Evolutionary conservation across 2,888 invertebrate species (phyloP), one percentile per base, ranked within the genome.

Genomic region (Lumbricus terrestris): DNA sequence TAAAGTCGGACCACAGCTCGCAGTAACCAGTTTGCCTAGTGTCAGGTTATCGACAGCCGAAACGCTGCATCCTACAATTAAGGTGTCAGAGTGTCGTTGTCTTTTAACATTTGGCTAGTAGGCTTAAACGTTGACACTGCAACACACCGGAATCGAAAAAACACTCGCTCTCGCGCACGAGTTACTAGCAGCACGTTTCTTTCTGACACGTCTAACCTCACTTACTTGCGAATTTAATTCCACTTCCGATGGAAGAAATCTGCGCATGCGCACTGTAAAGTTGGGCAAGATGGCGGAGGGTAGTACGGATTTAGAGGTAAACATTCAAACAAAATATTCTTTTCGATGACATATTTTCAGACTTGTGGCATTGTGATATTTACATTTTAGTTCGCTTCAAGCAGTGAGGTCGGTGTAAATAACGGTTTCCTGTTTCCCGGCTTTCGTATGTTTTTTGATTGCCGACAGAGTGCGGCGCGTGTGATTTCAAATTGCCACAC

Each of bases 231-330:
- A 11, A 69, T 69, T 69, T 69, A 69, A 69, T 69, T 69, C 69
- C 69, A 69, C 69, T 69, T 69, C 69, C 69, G 69, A 69, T 69
- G 69, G 69, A 69, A n/a, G 47, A n/a, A n/a, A 69, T n/a, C 29
- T 69, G 69, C 69, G 69, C 69, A 69, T 69, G 69, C 69, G 69
- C n/a, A 69, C 69, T 69, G 69, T n/a, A 69, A 69, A 69, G 69
- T 69, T 69, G 29, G 69, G 69, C 69, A 69, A 69, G 69, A 69
- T 69, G 69, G 69, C 69, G 69, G 69, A 69, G n/a, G 69, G 69
- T 69, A 69, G 69, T 69, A 11, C 29, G 69, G 69, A 69, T 69
- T 69, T 69, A n/a, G 69, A 69, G 69, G 69, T 69, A 69, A 69
- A 69, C 69, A 69, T 69, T 69, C 69, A 69, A 11, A n/a, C 69